These are phyloP conservation scores for Larimichthys crocea DNA, from an alignment of 2,113 vertebrate species.

Conservation along the genomic window DNA sequence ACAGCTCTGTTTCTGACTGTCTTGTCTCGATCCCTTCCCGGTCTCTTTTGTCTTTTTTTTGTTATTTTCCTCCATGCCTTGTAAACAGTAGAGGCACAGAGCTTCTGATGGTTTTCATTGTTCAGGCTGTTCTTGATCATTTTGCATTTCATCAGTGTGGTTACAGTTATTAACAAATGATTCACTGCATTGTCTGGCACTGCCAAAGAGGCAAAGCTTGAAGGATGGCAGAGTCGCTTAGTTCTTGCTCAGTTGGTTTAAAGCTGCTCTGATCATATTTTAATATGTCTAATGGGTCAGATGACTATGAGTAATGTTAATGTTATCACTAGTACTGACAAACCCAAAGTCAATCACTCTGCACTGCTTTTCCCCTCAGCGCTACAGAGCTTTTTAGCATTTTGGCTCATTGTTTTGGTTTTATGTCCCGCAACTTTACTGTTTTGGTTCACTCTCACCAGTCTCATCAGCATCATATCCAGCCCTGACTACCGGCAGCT, in stretches of 20 bases:
- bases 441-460: background rate
- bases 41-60: constrained; percentile 1
- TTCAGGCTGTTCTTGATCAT: background rate
- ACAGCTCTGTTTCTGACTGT: constrained; percentile 49
- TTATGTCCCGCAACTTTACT: background rate
- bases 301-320: constrained; percentile 14
- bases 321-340: background rate
- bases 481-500: background rate
- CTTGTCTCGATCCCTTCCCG: constrained; percentile 20
- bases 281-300: background rate
- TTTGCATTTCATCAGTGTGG: background rate
- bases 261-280: background rate
- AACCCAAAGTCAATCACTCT: background rate
- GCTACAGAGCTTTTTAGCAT: background rate
- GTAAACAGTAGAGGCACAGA: background rate
- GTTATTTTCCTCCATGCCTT: background rate
- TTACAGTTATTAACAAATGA: background rate
- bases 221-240: background rate
- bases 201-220: background rate
- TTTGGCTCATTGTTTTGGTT: background rate
- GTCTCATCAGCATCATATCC: background rate
- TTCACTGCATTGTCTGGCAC: background rate
- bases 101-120: constrained; percentile 13
- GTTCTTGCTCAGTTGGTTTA: background rate
- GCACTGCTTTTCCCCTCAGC: background rate